Percentiles rank a stretch among this genome's conserved stretches.
Evolutionary conservation across 2,113 vertebrate species (phyloP).

Genomic region (Paracanthobrama guichenoti): DNA sequence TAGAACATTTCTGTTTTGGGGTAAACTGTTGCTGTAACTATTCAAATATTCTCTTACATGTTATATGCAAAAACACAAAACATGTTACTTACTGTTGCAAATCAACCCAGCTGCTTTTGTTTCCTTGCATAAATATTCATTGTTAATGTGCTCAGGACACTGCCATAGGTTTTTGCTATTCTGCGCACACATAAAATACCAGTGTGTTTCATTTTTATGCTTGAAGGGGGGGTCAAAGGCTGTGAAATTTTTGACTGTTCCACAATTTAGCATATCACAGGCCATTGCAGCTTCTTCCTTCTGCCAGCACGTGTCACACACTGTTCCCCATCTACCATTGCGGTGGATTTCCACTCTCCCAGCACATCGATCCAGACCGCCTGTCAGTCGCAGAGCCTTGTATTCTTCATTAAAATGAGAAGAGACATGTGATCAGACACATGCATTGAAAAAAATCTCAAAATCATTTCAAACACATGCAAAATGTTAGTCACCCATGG

Average conservation of each 20-base stretch:
- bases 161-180: slow-evolving; percentile 53
- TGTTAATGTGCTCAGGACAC: slow-evolving; percentile 40
- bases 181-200: rapidly evolving
- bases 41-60: not conserved
- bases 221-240: slow-evolving; percentile 49
- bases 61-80: not conserved
- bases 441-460: not conserved
- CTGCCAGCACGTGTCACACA: slow-evolving; percentile 68
- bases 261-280: slow-evolving; percentile 71
- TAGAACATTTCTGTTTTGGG: not conserved
- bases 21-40: not conserved
- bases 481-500: not conserved
- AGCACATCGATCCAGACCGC: slow-evolving; percentile 71
- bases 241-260: rapidly evolving
- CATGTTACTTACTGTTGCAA: slow-evolving; percentile 63
- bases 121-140: rapidly evolving
- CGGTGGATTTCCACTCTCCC: slow-evolving; percentile 74
- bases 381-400: slow-evolving; percentile 66
- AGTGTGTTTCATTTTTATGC: slow-evolving; percentile 49
- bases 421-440: not conserved
- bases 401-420: slow-evolving; percentile 63
- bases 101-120: slow-evolving; percentile 64
- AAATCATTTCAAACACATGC: not conserved
- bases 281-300: slow-evolving; percentile 49
- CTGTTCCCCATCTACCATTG: slow-evolving; percentile 70